Base-by-base conservation (phyloP, 1,140 invertebrate species). In the Subanguina moxae region DNA sequence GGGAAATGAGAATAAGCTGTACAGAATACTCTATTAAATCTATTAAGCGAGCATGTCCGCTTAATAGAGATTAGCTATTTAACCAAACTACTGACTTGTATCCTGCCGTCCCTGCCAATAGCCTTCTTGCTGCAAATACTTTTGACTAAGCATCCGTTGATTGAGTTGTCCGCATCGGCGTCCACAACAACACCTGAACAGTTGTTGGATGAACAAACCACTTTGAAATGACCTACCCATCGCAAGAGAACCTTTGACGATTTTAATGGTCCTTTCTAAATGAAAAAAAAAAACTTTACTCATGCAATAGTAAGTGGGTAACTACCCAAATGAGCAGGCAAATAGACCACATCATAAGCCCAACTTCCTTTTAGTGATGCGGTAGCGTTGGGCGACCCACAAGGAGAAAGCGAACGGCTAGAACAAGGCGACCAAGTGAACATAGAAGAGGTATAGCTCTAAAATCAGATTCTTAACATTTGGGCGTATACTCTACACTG, bases 61-160 rank as follows among this genome's bases (percentile, higher is more conserved):
- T n/a, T n/a, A n/a, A n/a, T n/a, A n/a, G n/a, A n/a, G n/a, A n/a
- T n/a, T n/a, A n/a, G n/a, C n/a, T n/a, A n/a, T n/a, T n/a, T n/a
- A n/a, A n/a, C n/a, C n/a, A 52, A 52, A 15, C 23, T 7, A 52
- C n/a, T 17, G 7, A 84, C 82, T 45, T 84, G 82, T 28, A 89
- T 83, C 19, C 87, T 82, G 1, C 87, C 87, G 82, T 89, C 88
- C 70, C 83, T 83, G 15, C 78, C 83, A 19, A 88, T 81, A 17
- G 87, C 86, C 56, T 88, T 87, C 64, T 82, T 84, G 52, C 82
- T 76, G 21, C 83, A 80, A 13, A 89, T 81, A 32, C 84, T 84
- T 57, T 85, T 87, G 13, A 90, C 86, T 11, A 87, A 74, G 72
- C 88, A 87, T 7, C 89, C 89, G 83, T 89, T 89, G 8, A 87